Evolutionary conservation across 2,888 invertebrate genomes (phyloP).

Genomic region (Koerneria pararmatus): DNA sequence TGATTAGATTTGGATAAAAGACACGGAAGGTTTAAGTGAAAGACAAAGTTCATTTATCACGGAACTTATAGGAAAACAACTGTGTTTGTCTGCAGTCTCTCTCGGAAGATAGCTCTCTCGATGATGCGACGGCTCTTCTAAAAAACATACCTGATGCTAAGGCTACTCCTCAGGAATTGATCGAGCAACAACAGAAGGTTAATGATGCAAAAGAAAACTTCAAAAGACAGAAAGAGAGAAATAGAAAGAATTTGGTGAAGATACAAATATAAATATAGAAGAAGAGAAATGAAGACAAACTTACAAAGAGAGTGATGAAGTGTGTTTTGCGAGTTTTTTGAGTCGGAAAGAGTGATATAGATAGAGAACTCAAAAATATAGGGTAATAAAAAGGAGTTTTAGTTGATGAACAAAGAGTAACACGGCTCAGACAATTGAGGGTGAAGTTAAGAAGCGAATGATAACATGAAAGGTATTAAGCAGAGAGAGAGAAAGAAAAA

Average conservation of each 20-base stretch:
- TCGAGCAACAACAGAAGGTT: constrained; percentile 38
- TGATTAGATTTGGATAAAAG: constrained; percentile 3
- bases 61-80: background rate
- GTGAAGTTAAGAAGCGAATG: no score
- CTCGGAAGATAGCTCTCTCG: constrained; percentile 36
- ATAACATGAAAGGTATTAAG: no score
- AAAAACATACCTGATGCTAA: constrained; percentile 39
- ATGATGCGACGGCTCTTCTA: constrained; percentile 44
- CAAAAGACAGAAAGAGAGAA: background rate
- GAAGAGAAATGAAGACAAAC: background rate
- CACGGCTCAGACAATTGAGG: no score
- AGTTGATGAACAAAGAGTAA: no score
- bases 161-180: constrained; percentile 35
- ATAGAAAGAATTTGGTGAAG: background rate
- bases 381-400: no score
- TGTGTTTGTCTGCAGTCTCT: constrained; percentile 29
- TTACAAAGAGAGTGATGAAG: background rate
- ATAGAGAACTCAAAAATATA: background rate
- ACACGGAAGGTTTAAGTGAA: no score
- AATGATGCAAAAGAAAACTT: background rate
- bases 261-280: background rate
- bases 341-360: background rate
- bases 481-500: no score
- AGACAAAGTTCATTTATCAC: background rate
- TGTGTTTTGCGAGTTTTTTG: background rate